Evolutionary conservation across 2,113 vertebrate species (phyloP), one percentile per base, ranked within the genome.

Genomic region (Leiothrix lutea): DNA sequence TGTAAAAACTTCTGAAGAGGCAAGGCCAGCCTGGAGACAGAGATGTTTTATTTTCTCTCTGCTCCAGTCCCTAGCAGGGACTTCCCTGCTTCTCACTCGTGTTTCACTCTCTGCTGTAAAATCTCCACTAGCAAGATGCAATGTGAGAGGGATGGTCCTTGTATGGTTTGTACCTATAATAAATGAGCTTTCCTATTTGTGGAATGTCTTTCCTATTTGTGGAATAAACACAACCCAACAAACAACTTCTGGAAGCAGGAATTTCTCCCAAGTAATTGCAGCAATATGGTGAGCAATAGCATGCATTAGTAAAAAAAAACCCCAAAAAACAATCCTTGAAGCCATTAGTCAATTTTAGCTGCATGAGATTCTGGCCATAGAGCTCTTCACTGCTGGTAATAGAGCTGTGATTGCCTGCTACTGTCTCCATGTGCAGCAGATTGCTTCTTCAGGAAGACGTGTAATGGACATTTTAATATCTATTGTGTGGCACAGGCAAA

Each of bases 381-480:
- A 47, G 86, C 65, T 75, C 90, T 88, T 96, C 74, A 58, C 65
- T 92, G 51, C 70, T 75, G 71, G 77, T 86, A 86, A 85, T 29
- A 70, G 82, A 95, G 56, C 36, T 80, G 69, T 80, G 86, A 96
- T 90, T 95, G 75, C 89, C 40, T 88, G 53, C 81, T 60, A 21
- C 61, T 71, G 21, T 71, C 83, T 77, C 42, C 24, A 11, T 15
- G 21, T 57, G 79, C n/a, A 72, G 84, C 47, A 96, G 72, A 96
- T 93, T 93, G 73, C 73, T 96, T 92, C 87, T 92, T 80, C 77
- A 92, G 82, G 64, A 96, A 75, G 74, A 82, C 57, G 40, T 47
- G 50, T 72, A 94, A 94, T 80, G 65, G 81, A 44, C 70, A 69
- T 94, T 96, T 97, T 79, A 97, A 94, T 95, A 69, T 35, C 86